Evolutionary conservation across 1,140 invertebrate species (phyloP).

Genomic region (Marisa cornuarietis): DNA sequence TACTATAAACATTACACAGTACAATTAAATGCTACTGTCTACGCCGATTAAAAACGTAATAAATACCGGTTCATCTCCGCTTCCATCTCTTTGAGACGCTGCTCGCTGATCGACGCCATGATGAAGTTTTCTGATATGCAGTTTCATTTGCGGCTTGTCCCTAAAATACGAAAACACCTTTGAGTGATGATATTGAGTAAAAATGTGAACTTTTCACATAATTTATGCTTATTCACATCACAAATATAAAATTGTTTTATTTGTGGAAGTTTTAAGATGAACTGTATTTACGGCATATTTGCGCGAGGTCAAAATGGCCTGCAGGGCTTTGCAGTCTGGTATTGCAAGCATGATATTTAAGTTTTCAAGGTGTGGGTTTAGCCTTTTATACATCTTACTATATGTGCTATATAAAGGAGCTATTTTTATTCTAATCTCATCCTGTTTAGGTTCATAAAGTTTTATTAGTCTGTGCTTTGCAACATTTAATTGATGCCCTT

Average conservation of each 20-base stretch:
- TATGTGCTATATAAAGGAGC: not conserved
- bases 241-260: not conserved
- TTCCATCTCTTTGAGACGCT: slow-evolving; percentile 73
- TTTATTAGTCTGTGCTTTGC: not conserved
- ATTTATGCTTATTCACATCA: not conserved
- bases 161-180: not conserved
- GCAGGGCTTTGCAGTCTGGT: not conserved
- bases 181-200: not conserved
- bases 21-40: too few species aligned
- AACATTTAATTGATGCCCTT: not conserved
- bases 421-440: not conserved
- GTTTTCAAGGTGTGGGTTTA: not conserved
- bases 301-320: not conserved
- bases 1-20: too few species aligned
- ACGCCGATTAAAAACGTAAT: not conserved
- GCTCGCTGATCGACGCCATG: slow-evolving; percentile 49
- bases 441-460: not conserved
- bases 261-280: not conserved
- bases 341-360: not conserved
- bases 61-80: slow-evolving; percentile 83
- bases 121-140: slow-evolving; percentile 9
- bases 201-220: not conserved
- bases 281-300: not conserved
- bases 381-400: too few species aligned
- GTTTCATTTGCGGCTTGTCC: not conserved